Evolutionary conservation across 2,888 invertebrate species (phyloP).

Genomic region (Biston stratarius): DNA sequence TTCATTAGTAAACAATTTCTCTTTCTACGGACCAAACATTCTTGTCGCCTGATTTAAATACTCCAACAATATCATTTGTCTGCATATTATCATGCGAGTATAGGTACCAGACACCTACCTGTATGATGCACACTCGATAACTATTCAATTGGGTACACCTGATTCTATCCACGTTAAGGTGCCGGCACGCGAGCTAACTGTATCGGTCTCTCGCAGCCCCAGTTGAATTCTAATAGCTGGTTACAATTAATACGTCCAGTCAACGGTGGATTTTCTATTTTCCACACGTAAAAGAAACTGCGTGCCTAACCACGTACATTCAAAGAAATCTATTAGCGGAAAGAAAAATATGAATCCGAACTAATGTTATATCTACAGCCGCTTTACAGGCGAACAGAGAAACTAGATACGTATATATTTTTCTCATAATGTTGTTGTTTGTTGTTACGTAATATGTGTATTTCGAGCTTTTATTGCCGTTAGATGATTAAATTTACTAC

Average conservation of each 20-base stretch:
- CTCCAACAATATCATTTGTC: conserved; percentile 57
- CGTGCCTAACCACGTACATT: conserved; percentile 72
- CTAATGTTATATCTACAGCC: conserved; percentile 21
- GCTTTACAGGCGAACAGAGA: conserved; percentile 21
- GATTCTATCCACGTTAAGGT: conserved; percentile 76
- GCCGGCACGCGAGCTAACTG: conserved; percentile 82
- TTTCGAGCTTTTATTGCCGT: conserved; percentile 34
- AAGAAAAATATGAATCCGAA: conserved; percentile 54
- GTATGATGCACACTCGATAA: conserved; percentile 50
- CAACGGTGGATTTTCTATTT: conserved; percentile 86
- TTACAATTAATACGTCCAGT: conserved; percentile 83
- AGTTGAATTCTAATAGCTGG: conserved; percentile 80
- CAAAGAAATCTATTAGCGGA: conserved; percentile 78
- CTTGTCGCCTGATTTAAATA: conserved; percentile 55
- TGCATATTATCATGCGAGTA: conserved; percentile 65
- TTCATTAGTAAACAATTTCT: conserved; percentile 69
- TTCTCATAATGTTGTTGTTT: conserved; percentile 17
- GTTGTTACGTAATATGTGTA: conserved; percentile 22
- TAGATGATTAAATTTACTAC: conserved; percentile 12
- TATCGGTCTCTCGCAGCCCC: conserved; percentile 72
- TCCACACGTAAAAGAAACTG: conserved; percentile 86
- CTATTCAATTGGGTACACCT: conserved; percentile 67
- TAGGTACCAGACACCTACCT: conserved; percentile 39
- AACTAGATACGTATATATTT: conserved; percentile 26
- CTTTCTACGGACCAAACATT: conserved; percentile 60